These are phyloP conservation scores for Epistrophe eligans DNA, from an alignment of 2,888 invertebrate species.

Conservation along the genomic window DNA sequence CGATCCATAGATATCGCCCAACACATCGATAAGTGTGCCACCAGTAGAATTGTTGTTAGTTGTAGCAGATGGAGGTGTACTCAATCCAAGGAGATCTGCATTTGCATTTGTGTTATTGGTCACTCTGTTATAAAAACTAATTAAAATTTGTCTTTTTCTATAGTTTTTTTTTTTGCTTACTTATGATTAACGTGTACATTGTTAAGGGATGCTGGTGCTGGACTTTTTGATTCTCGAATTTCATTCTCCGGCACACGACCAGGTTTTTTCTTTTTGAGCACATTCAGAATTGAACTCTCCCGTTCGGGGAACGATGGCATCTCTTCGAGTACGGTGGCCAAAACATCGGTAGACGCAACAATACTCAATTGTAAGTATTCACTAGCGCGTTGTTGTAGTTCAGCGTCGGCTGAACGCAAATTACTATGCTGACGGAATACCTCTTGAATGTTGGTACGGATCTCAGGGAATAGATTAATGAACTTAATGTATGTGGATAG, in stretches of 20 bases:
- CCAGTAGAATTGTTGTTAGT: constrained; percentile 88
- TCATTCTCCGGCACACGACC: constrained; percentile 96
- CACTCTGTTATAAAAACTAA: constrained; percentile 77
- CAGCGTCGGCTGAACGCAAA: constrained; percentile 98
- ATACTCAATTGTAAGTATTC: constrained; percentile 98
- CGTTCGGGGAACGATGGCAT: constrained; percentile 99
- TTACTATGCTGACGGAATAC: constrained; percentile 98
- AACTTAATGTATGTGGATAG: constrained; percentile 99
- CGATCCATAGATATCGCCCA: constrained; percentile 91
- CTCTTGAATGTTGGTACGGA: constrained; percentile 97
- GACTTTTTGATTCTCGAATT: constrained; percentile 92
- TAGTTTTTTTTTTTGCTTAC: constrained; percentile 71
- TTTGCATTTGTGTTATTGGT: constrained; percentile 85
- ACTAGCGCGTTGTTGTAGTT: constrained; percentile 98
- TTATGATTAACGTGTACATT: constrained; percentile 85
- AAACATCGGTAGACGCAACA: constrained; percentile 97
- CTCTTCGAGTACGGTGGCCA: constrained; percentile 99
- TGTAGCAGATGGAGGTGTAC: constrained; percentile 92
- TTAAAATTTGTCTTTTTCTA: not conserved
- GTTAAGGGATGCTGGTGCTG: constrained; percentile 84
- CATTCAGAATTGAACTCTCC: constrained; percentile 98
- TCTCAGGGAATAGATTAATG: constrained; percentile 99
- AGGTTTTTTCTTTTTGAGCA: constrained; percentile 99
- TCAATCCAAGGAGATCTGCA: constrained; percentile 94
- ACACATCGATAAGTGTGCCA: constrained; percentile 94